phyloP scores from a whole-genome alignment of 1,140 invertebrate genomes.

The Drepana arcuata region DNA sequence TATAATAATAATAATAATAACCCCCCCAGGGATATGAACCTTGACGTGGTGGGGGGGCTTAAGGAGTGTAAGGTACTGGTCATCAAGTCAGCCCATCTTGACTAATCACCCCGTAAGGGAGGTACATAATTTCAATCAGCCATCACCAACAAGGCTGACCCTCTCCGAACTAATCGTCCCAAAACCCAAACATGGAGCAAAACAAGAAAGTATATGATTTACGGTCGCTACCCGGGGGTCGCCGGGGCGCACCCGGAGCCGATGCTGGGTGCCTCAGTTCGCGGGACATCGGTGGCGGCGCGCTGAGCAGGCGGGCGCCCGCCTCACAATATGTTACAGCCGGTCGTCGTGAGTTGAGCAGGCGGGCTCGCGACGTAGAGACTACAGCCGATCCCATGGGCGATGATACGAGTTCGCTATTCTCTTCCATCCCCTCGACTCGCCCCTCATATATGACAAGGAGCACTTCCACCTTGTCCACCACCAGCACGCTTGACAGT shows the following conservation, averaged over 20 bases:
- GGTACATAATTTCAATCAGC: too few relatives aligned
- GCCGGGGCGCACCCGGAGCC: slow-evolving; percentile 9
- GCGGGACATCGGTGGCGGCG: slow-evolving; percentile 7
- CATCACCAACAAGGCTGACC: too few relatives aligned
- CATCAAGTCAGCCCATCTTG: too few relatives aligned
- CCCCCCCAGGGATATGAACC: too few relatives aligned
- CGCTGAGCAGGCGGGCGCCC: slow-evolving; percentile 7
- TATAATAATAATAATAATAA: too few relatives aligned
- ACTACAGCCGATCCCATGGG: background rate
- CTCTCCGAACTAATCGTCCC: too few relatives aligned
- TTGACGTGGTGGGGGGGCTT: too few relatives aligned
- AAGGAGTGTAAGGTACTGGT: too few relatives aligned
- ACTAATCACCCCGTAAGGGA: too few relatives aligned
- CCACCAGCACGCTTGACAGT: too few relatives aligned
- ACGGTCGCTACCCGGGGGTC: slow-evolving; percentile 13
- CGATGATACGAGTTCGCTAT: background rate
- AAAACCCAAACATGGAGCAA: too few relatives aligned
- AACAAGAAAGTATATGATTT: too few relatives aligned
- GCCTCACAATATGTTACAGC: slow-evolving; percentile 3
- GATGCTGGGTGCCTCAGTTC: slow-evolving; percentile 10
- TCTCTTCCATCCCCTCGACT: background rate
- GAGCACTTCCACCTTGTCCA: background rate
- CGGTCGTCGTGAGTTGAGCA: background rate
- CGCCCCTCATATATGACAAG: background rate
- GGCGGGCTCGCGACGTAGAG: background rate